Evolutionary conservation across 2,113 vertebrate species (phyloP).

Genomic region (Melanocharis versteri): DNA sequence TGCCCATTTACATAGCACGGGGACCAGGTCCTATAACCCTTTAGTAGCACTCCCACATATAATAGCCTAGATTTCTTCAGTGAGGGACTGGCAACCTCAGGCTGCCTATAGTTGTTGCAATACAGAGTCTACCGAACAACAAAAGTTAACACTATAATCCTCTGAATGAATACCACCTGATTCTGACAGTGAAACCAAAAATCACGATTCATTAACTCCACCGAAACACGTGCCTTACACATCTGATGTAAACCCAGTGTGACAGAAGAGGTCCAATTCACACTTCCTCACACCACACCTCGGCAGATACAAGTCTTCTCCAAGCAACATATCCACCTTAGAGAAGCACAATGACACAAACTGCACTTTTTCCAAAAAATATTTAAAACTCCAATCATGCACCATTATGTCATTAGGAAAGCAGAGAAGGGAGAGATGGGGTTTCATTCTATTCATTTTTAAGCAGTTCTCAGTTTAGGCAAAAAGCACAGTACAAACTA

Average conservation of each 20-base stretch:
- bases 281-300: background rate
- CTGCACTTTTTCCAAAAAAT: background rate
- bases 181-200: background rate
- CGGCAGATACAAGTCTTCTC: rapidly evolving
- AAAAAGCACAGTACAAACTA: background rate
- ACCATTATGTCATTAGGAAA: background rate
- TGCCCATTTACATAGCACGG: rapidly evolving
- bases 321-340: background rate
- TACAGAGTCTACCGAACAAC: background rate
- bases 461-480: background rate
- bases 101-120: background rate
- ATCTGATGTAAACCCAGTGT: background rate
- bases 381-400: background rate
- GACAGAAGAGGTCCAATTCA: background rate
- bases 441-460: background rate
- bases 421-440: background rate
- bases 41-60: background rate
- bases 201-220: background rate
- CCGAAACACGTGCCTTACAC: background rate
- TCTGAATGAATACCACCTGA: background rate
- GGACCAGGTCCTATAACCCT: background rate
- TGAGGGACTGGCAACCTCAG: background rate
- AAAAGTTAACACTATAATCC: background rate
- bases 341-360: background rate
- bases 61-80: background rate